Evolutionary conservation across 2,113 vertebrate species (phyloP), one percentile per base, ranked within the genome.

Genomic region (Hippocampus zosterae): DNA sequence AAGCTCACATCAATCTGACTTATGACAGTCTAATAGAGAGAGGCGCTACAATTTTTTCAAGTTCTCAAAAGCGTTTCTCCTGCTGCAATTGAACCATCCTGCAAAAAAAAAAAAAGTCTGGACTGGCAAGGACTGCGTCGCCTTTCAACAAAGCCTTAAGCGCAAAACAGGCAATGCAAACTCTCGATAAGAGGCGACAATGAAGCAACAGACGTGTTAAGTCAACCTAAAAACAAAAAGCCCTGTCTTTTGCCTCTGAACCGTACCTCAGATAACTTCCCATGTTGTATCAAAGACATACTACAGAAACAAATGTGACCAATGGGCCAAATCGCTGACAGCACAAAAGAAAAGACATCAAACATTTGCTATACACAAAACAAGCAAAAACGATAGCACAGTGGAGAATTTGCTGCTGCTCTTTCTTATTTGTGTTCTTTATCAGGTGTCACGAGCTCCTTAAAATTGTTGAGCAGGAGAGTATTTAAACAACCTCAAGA

Each of bases 1-100:
- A 55, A 76, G 72, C 84, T 84, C 69, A 12, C 79, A 88, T 85
- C 82, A 73, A 76, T 74, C 60, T 74, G 69, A 33, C 68, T 81
- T 67, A 69, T 81, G 85, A 84, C 81, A 84, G 81, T 82, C 81
- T 82, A 82, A 88, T 89, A 69, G 16, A 69, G 61, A 68, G 33
- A 46, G 72, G 61, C 37, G 61, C 42, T 44, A 42, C 55, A 67
- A 68, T 15, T 77, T 52, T 63, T 69, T 73, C 46, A 57, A n/a
- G 70, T 73, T 80, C 69, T 41, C n/a, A 71, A 66, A 63, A 76
- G 68, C 68, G 53, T 64, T 65, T 74, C 71, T 68, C 65, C 63
- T 3, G 15, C 57, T 68, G 69, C 59, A 75, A 69, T 72, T 79
- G 50, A 60, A 79, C 81, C 76, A 69, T 61, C 69, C 78, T 67